phyloP scores from a whole-genome alignment of 2,797 vertebrate species.

The Mus caroli region DNA sequence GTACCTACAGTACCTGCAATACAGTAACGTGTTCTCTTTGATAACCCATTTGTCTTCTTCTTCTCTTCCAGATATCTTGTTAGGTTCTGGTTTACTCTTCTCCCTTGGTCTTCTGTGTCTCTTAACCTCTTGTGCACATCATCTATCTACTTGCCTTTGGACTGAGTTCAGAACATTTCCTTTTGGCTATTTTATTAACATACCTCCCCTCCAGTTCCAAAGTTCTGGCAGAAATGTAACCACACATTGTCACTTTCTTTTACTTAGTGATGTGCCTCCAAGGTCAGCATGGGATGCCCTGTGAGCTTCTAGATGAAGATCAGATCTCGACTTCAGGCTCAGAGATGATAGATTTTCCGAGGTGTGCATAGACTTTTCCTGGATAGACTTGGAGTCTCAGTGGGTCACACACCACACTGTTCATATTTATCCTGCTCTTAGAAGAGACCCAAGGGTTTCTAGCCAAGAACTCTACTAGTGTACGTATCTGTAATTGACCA shows the following conservation, averaged over 20 bases:
- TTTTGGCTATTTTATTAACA: constrained; percentile 51
- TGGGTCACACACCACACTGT: neutral
- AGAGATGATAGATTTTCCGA: neutral
- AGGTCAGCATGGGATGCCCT: neutral
- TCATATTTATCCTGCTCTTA: neutral
- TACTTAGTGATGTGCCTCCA: constrained; percentile 23
- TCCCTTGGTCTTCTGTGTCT: neutral
- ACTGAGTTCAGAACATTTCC: neutral
- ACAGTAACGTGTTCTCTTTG: neutral
- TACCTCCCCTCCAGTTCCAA: neutral
- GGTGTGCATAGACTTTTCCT: neutral
- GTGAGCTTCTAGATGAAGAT: constrained; percentile 24
- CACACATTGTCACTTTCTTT: neutral
- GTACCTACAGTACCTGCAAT: neutral
- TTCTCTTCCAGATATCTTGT: constrained; percentile 9
- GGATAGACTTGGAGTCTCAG: neutral
- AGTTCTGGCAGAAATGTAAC: neutral
- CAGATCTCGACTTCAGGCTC: neutral
- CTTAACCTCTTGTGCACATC: neutral
- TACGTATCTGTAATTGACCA: constrained; percentile 57
- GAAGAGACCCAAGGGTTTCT: neutral
- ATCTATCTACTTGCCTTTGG: constrained; percentile 10
- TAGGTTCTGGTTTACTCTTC: neutral
- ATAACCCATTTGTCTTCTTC: neutral
- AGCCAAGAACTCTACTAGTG: constrained; percentile 55